Evolutionary conservation across 2,113 vertebrate species (phyloP).

Genomic region (Cervus canadensis): DNA sequence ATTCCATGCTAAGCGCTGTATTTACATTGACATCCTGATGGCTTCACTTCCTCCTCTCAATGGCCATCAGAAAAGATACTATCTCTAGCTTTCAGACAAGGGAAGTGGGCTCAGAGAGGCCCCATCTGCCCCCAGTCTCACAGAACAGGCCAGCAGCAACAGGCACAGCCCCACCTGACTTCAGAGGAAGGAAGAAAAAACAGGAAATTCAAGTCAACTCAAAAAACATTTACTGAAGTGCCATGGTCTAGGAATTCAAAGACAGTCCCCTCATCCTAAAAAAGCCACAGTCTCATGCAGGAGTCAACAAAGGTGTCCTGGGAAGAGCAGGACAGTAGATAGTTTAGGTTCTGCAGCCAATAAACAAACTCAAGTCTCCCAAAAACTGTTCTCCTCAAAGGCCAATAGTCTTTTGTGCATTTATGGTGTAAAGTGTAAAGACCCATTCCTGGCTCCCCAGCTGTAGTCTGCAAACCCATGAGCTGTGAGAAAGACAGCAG

Average conservation of each 20-base stretch:
- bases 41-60: accelerated
- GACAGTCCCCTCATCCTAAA: background rate
- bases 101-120: background rate
- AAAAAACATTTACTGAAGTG: background rate
- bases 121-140: background rate
- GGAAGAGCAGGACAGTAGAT: accelerated
- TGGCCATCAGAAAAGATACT: accelerated
- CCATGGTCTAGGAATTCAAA: background rate
- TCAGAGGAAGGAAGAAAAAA: background rate
- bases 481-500: background rate
- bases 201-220: background rate
- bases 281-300: background rate
- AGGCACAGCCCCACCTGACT: background rate
- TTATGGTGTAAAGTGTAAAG: background rate
- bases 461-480: background rate
- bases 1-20: accelerated
- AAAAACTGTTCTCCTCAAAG: background rate
- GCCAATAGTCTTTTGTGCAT: accelerated
- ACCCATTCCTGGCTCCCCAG: background rate
- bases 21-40: accelerated
- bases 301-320: accelerated
- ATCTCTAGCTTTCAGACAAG: background rate
- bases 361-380: background rate
- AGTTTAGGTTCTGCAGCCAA: background rate
- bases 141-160: background rate